phyloP scores from a whole-genome alignment of 2,113 vertebrate genomes.

The Nansenia antarctica region DNA sequence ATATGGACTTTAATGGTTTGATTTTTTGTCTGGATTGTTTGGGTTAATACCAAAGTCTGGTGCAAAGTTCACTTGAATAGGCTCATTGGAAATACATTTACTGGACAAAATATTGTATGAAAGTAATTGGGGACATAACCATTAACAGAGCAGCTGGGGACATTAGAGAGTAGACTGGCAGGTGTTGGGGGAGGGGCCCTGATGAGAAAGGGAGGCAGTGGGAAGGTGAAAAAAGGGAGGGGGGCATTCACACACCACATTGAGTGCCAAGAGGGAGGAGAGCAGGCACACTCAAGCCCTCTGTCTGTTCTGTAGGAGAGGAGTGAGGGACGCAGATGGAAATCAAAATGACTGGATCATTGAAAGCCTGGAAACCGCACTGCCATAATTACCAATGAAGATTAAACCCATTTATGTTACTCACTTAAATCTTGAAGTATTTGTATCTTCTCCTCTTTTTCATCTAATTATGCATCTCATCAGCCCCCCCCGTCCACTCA shows the following conservation, averaged over 20 bases:
- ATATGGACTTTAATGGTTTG: too few species aligned
- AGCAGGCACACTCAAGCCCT: slow-evolving; percentile 47
- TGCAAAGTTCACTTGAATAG: too few species aligned
- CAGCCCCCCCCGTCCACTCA: too few species aligned
- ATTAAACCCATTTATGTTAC: slow-evolving; percentile 50
- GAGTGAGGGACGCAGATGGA: slow-evolving; percentile 76
- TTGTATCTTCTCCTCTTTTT: slow-evolving; percentile 7
- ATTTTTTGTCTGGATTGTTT: too few species aligned
- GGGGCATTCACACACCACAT: slow-evolving; percentile 72
- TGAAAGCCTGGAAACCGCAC: slow-evolving; percentile 59
- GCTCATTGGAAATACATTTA: too few species aligned
- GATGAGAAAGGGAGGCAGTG: slow-evolving; percentile 51
- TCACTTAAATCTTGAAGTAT: slow-evolving; percentile 28
- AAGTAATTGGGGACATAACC: background rate
- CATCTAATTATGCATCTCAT: background rate
- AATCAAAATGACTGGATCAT: slow-evolving; percentile 64
- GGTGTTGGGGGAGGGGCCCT: slow-evolving; percentile 68
- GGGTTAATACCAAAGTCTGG: too few species aligned
- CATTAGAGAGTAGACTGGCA: slow-evolving; percentile 57
- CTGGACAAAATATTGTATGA: too few species aligned
- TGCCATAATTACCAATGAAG: slow-evolving; percentile 69
- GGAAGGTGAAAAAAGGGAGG: slow-evolving; percentile 52
- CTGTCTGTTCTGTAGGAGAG: slow-evolving; percentile 59
- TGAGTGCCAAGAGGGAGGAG: slow-evolving; percentile 69
- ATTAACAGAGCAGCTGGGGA: slow-evolving; percentile 7